Conservation (phyloP, 2,888 invertebrate genomes). For the Rhyacophila evoluta region DNA sequence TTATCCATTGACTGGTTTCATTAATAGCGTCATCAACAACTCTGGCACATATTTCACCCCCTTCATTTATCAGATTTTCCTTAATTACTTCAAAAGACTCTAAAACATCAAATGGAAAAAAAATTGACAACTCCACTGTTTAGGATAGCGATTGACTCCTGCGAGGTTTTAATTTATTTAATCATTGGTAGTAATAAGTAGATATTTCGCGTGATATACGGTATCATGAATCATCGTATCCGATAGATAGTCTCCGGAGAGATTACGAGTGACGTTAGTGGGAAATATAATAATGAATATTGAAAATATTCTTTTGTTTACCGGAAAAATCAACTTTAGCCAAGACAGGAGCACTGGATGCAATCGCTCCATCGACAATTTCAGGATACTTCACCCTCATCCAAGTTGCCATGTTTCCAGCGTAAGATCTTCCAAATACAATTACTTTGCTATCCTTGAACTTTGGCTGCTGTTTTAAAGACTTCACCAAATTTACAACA, state of each 20-base stretch:
- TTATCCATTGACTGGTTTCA: not conserved
- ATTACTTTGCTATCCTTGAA: conserved; percentile 56
- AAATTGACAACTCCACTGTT: too few relatives aligned
- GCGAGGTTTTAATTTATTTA: too few relatives aligned
- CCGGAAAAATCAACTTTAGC: conserved; percentile 63
- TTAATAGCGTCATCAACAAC: not conserved
- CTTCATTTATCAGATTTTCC: not conserved
- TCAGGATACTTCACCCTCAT: conserved; percentile 64
- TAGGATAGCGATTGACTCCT: too few relatives aligned
- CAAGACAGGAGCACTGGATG: conserved; percentile 65
- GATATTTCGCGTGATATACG: too few relatives aligned
- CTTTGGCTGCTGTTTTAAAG: conserved; percentile 54
- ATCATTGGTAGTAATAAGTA: too few relatives aligned
- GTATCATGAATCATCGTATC: too few relatives aligned
- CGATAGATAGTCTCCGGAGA: too few relatives aligned
- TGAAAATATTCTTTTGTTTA: too few relatives aligned
- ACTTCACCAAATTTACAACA: conserved; percentile 61
- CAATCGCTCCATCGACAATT: conserved; percentile 63
- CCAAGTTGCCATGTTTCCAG: conserved; percentile 67
- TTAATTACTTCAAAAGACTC: not conserved
- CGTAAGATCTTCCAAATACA: conserved; percentile 65
- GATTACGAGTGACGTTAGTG: too few relatives aligned
- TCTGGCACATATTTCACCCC: not conserved
- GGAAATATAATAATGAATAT: too few relatives aligned
- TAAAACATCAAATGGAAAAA: too few relatives aligned